phyloP scores from a whole-genome alignment of 2,888 invertebrate genomes.

The Ophraella communa region DNA sequence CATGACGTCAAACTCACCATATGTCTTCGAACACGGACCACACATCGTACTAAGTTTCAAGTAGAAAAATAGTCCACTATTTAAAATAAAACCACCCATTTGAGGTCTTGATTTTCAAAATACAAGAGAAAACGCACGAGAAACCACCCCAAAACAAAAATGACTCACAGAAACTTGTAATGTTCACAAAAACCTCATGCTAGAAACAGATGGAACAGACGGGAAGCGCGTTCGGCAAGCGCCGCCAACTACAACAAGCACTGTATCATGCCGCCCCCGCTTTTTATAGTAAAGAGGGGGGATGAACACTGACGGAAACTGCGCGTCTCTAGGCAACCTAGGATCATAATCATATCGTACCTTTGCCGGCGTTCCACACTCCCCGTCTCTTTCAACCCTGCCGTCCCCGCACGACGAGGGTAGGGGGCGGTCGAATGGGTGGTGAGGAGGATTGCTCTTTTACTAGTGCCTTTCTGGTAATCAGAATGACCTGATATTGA shows the following conservation, averaged over 20 bases:
- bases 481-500: constrained; percentile 52
- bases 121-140: too few relatives aligned
- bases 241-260: constrained; percentile 30
- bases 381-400: constrained; percentile 41
- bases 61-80: constrained; percentile 9
- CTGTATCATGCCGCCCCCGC: constrained; percentile 49
- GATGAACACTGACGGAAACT: constrained; percentile 58
- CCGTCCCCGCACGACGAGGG: constrained; percentile 39
- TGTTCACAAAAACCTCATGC: constrained; percentile 13
- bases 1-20: constrained; percentile 19
- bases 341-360: constrained; percentile 61
- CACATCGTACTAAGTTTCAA: neutral
- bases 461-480: constrained; percentile 48
- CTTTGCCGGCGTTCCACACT: constrained; percentile 32
- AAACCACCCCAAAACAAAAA: constrained; percentile 21
- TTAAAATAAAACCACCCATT: constrained; percentile 19
- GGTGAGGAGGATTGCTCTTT: constrained; percentile 50
- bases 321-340: constrained; percentile 58
- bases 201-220: constrained; percentile 12
- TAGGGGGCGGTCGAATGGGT: constrained; percentile 23
- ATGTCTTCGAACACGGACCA: neutral
- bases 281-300: constrained; percentile 55
- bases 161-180: constrained; percentile 8
- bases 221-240: constrained; percentile 21
- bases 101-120: constrained; percentile 9